These are phyloP conservation scores for Cyprinus carpio DNA, from an alignment of 2,113 vertebrate species.

Conservation along the genomic window DNA sequence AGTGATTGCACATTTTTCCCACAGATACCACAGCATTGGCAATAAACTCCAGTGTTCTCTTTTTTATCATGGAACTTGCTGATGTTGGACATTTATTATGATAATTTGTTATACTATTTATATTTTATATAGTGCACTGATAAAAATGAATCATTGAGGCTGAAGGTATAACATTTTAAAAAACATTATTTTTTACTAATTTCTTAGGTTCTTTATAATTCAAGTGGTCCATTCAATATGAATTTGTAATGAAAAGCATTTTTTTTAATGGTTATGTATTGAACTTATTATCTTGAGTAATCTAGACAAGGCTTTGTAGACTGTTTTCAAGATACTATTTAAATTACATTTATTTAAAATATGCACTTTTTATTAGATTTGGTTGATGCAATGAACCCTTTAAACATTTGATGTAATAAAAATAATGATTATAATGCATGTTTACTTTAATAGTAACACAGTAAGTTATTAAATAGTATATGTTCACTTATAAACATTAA, in stretches of 20 bases:
- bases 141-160: not conserved
- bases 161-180: not conserved
- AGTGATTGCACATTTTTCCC: not conserved
- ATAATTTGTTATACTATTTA: not conserved
- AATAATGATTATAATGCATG: no score
- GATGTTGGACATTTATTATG: not conserved
- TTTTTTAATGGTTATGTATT: not conserved
- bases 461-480: no score
- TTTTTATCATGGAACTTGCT: not conserved
- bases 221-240: not conserved
- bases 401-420: no score
- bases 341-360: not conserved
- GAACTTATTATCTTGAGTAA: not conserved
- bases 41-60: not conserved
- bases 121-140: not conserved
- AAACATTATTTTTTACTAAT: no score
- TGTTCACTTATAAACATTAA: no score
- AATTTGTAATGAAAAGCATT: not conserved
- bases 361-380: not conserved
- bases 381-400: no score
- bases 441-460: no score
- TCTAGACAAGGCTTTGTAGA: not conserved
- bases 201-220: not conserved
- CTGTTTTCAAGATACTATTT: no score
- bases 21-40: not conserved